These are phyloP conservation scores for Palythoa grandiflora DNA, from an alignment of 92 coral and sea anemone genomes.

Conservation along the genomic window DNA sequence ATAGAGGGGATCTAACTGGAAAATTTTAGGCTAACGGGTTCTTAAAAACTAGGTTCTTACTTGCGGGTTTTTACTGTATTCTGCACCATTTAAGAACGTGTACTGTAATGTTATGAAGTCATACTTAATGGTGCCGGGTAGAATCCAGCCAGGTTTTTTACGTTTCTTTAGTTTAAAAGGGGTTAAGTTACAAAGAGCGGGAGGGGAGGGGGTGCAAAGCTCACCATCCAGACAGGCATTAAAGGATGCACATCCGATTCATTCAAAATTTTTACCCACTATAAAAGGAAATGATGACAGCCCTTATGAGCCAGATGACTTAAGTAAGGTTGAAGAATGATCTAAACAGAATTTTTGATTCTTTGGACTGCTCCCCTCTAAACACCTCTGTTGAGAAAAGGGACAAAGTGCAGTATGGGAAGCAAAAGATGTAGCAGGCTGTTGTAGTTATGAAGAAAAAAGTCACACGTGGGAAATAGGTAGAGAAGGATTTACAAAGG, in stretches of 20 bases:
- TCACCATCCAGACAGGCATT: background rate
- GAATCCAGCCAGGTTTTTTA: no score
- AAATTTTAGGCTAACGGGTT: no score
- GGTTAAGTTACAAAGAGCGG: no score
- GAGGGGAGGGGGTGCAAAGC: no score
- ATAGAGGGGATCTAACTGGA: no score
- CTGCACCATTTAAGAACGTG: no score
- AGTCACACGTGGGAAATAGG: constrained; percentile 11
- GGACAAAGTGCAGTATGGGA: background rate
- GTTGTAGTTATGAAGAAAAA: background rate
- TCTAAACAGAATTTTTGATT: constrained; percentile 14
- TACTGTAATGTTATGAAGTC: no score
- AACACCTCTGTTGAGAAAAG: constrained; percentile 30
- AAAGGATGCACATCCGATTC: background rate
- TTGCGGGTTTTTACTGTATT: no score
- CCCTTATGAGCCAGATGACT: background rate
- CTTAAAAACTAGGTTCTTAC: no score
- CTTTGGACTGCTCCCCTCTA: constrained; percentile 5
- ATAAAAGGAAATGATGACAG: background rate
- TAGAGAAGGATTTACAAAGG: constrained; percentile 3
- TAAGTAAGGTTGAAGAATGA: background rate
- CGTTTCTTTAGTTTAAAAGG: no score
- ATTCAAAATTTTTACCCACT: background rate
- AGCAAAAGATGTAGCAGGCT: constrained; percentile 5
- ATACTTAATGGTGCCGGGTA: no score